These are phyloP conservation scores for Clarias laeviceps DNA, from an alignment of 2,797 vertebrate genomes.

Conservation along the genomic window DNA sequence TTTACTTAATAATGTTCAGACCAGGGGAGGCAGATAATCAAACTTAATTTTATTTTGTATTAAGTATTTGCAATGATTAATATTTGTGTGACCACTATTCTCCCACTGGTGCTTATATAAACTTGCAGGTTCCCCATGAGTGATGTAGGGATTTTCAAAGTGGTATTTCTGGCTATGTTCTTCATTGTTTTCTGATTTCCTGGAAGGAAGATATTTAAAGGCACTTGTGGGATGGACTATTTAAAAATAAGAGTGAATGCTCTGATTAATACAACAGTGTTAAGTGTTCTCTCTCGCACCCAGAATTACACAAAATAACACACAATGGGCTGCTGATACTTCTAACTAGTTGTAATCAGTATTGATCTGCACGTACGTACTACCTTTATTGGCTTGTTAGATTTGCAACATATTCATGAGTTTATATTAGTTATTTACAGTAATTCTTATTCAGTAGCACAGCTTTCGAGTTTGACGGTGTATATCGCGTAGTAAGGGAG, in stretches of 20 bases:
- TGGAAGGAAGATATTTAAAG: constrained; percentile 11
- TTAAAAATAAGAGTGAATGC: constrained; percentile 43
- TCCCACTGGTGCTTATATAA: background rate
- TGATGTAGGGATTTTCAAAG: constrained; percentile 9
- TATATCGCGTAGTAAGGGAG: background rate
- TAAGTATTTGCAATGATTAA: constrained; percentile 1
- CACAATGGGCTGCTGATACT: background rate
- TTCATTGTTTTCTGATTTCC: constrained; percentile 31
- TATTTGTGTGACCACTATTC: constrained; percentile 20
- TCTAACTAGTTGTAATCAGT: background rate
- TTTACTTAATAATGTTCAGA: background rate
- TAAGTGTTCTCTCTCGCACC: background rate
- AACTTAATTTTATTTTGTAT: background rate
- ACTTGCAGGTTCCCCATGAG: constrained; percentile 16
- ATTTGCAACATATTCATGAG: background rate
- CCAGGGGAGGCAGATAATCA: background rate
- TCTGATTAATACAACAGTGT: constrained; percentile 16
- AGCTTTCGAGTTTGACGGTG: background rate
- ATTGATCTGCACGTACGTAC: background rate
- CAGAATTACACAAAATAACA: background rate
- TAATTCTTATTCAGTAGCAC: background rate
- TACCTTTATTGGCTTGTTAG: background rate
- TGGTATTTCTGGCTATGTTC: constrained; percentile 29
- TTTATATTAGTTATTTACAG: background rate
- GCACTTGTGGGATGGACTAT: constrained; percentile 26